Evolutionary conservation across 2,113 vertebrate species (phyloP), one percentile per base, ranked within the genome.

Genomic region (Apeltes quadracus): DNA sequence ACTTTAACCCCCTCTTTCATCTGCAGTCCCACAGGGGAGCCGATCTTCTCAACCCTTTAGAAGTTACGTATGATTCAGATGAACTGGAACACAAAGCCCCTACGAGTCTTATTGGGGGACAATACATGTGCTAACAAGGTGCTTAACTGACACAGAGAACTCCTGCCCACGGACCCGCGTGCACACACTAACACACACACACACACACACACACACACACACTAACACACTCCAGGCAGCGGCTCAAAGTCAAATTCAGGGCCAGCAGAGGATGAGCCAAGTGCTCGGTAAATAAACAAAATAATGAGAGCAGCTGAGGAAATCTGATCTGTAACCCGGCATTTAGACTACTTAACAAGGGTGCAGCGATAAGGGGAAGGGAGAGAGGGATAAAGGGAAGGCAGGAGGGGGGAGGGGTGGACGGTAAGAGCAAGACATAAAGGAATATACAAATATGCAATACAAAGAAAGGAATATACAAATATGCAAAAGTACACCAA

Each of bases 261-360:
- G 81, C 63, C 78, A 61, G 39, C 53, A 53, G 67, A 78, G 71
- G 81, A 84, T 68, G 77, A 79, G 27, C 2, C 61, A 55, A 81
- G 56, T 46, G 68, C 66, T 59, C 5, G 7, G 55, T 75, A 84
- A 88, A 88, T 78, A 85, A 84, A 87, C 69, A 69, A 72, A 86
- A 66, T 79, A 82, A 71, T 41, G 36, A 69, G 71, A 78, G 54
- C 79, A 81, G 84, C 84, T 86, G 87, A 83, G 62, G 82, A 72
- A 82, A 88, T 57, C 73, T 76, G 84, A 89, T 23, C 87, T 22
- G 44, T 1, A 36, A 36, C 43, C 67, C 66, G 81, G 56, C 69
- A 75, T 67, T 73, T 51, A 50, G 53, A 78, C 61, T 38, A 66
- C 18, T 65, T 32, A 63, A 67, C 64, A 73, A 75, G 76, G 53